Evolutionary conservation across 2,797 vertebrate genomes (phyloP), one percentile per base, ranked within the genome.

Genomic region (Bothrops alternatus): DNA sequence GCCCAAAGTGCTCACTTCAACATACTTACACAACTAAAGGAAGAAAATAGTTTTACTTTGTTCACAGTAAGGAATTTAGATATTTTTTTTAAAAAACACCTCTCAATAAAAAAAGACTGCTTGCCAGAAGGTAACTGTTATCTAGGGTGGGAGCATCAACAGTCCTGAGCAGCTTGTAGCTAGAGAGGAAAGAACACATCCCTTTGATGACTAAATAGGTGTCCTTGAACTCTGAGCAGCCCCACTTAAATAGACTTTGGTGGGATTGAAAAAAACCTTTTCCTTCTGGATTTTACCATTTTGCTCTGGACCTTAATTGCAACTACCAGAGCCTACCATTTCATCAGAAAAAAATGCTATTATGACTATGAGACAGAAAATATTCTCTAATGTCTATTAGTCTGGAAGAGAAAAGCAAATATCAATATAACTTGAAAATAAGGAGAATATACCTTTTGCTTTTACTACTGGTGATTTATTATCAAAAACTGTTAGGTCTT

Each of bases 401-500:
- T 92, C 56, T 92, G 87, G 93, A 95, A 95, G 88, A 96, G 96
- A 89, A 91, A 94, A 94, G 86, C 93, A 96, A 97, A 96, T 96
- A 97, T 2, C 63, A 61, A 95, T 86, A 90, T 82, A 13, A 91
- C 5, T 11, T 32, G 92, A 6, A 86, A 93, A 57, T 73, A 32
- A 3, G 87, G 95, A 95, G 94, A 94, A 91, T 88, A 94, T 2
- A 25, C 14, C 4, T 94, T 87, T 61, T 23, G 20, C 86, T 92
- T 95, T 92, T 96, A 91, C 88, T 96, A 95, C 88, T 11, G 78
- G 23, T 53, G 93, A 78, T 92, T 97, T 94, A 82, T 91, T 95
- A 97, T 92, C 86, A 94, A 96, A 96, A 97, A 96, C 90, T 57
- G 94, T 95, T 97, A 97, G 96, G 96, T 98, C 97, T 97, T 97